Percentiles rank a stretch among this genome's conserved stretches.
Conservation (phyloP, 2,113 vertebrate species). For the Xerus inauris region DNA sequence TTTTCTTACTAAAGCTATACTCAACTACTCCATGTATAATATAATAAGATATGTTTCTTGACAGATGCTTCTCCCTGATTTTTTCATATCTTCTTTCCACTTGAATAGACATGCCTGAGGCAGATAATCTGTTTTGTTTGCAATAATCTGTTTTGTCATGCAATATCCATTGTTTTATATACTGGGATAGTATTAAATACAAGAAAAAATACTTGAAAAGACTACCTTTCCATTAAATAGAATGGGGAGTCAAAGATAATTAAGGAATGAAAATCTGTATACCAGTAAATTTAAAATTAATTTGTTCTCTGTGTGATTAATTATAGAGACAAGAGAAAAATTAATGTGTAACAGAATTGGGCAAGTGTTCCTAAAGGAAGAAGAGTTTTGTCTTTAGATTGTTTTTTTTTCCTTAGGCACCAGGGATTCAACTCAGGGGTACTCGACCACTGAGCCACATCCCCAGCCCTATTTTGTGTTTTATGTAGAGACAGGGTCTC, state of each 20-base stretch:
- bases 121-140: background rate
- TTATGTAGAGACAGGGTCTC: too few relatives aligned
- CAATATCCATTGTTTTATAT: background rate
- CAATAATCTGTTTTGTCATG: too few relatives aligned
- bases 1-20: background rate
- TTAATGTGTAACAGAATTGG: background rate
- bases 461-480: too few relatives aligned
- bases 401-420: too few relatives aligned
- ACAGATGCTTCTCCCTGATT: background rate
- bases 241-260: background rate
- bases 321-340: background rate
- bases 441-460: too few relatives aligned
- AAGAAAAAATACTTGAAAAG: background rate
- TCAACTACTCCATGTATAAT: background rate
- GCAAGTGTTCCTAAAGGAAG: background rate
- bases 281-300: background rate
- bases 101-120: background rate
- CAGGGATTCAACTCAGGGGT: too few relatives aligned
- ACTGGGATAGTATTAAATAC: background rate
- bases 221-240: background rate
- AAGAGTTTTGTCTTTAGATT: background rate
- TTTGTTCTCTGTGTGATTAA: background rate
- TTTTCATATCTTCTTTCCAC: constrained; percentile 22
- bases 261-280: background rate
- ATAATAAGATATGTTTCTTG: background rate